A percentile compares a stretch with the other conserved stretches of the same genome.
Evolutionary conservation across 2,888 invertebrate species (phyloP).

Genomic region (Zootermopsis nevadensis): DNA sequence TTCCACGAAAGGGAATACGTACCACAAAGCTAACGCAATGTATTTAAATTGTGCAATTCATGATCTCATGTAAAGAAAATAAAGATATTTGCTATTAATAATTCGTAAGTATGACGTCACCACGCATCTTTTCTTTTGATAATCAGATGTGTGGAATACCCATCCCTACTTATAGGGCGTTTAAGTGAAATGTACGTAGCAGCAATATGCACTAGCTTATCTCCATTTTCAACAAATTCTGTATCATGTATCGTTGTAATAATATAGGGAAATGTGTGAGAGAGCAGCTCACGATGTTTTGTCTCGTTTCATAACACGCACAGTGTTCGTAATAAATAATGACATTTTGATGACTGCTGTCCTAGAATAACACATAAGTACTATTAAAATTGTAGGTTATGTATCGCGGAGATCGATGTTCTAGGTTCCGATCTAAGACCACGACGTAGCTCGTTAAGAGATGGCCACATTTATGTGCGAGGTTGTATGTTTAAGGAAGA

Average conservation of each 20-base stretch:
- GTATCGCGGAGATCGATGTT: not conserved
- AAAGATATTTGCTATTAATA: constrained; percentile 4
- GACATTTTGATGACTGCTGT: constrained; percentile 13
- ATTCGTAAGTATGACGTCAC: not conserved
- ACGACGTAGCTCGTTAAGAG: constrained; percentile 13
- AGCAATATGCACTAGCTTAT: constrained; percentile 26
- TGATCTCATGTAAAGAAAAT: constrained; percentile 35
- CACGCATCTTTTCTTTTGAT: constrained; percentile 13
- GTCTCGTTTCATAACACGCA: not conserved
- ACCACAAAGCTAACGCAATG: not conserved
- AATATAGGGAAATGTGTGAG: constrained; percentile 1
- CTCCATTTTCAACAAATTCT: constrained; percentile 24
- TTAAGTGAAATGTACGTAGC: constrained; percentile 26
- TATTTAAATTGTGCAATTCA: constrained; percentile 6
- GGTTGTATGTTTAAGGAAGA: constrained; percentile 6
- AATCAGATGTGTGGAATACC: not conserved
- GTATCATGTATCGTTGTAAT: constrained; percentile 30
- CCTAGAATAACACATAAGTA: not conserved
- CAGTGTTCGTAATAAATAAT: not conserved
- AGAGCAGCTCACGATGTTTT: constrained; percentile 24
- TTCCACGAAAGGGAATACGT: not conserved
- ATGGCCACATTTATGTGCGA: constrained; percentile 3
- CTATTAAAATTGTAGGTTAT: not conserved
- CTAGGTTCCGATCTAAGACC: constrained; percentile 19
- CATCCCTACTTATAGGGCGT: not conserved